A percentile compares a stretch with the other conserved stretches of the same genome.
These are phyloP conservation scores for Clostera curtula DNA, from an alignment of 2,888 invertebrate genomes.

Conservation along the genomic window DNA sequence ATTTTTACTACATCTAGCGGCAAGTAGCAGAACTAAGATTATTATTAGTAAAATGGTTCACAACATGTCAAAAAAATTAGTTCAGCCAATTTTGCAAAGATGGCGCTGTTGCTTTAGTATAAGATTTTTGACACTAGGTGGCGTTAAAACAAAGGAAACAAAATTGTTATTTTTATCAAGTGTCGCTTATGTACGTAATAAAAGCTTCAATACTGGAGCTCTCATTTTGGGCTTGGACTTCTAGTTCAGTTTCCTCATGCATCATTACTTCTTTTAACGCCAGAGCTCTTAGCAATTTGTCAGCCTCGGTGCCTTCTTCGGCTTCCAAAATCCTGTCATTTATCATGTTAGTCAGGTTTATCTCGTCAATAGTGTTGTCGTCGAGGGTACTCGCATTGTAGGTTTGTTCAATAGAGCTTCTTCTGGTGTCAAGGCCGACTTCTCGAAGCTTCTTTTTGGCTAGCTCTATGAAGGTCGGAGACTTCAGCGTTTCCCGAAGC, in stretches of 20 bases:
- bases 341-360: constrained; percentile 53
- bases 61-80: no score
- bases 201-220: constrained; percentile 26
- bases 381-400: constrained; percentile 28
- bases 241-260: constrained; percentile 16
- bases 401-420: constrained; percentile 12
- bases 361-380: constrained; percentile 49
- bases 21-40: no score
- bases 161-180: constrained; percentile 9
- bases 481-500: constrained; percentile 55
- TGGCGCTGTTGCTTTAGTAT: no score
- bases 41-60: no score
- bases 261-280: constrained; percentile 51
- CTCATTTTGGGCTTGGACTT: constrained; percentile 5
- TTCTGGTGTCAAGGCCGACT: constrained; percentile 39
- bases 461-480: constrained; percentile 48
- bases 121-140: no score
- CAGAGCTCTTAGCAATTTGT: constrained; percentile 43
- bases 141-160: constrained; percentile 1
- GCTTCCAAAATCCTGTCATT: constrained; percentile 51
- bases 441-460: constrained; percentile 54
- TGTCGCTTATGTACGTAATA: constrained; percentile 20
- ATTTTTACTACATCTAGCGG: no score
- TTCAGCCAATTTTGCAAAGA: constrained; percentile 7
- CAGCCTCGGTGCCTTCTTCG: constrained; percentile 40